Conservation (phyloP, 1,140 invertebrate species). For the Lerema accius region DNA sequence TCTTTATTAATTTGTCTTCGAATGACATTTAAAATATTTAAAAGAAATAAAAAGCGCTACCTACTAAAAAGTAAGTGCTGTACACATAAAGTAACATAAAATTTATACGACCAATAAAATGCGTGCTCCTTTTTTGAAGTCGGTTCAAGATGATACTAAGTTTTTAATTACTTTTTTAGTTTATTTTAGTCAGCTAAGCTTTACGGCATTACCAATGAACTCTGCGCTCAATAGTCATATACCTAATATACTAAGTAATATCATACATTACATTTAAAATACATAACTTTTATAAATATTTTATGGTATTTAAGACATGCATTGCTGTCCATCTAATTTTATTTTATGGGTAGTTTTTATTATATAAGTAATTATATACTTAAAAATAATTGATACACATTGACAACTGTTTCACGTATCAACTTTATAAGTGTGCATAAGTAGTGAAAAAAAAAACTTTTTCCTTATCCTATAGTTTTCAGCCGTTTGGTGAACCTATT, state of each 20-base stretch:
- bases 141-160: background rate
- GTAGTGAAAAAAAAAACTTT: no score
- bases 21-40: background rate
- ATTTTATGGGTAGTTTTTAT: no score
- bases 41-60: background rate
- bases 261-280: no score
- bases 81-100: background rate
- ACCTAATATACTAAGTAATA: no score
- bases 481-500: constrained; percentile 3
- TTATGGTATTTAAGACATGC: no score
- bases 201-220: background rate
- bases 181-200: background rate
- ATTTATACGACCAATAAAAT: background rate
- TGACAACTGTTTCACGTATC: no score
- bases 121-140: background rate
- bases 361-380: no score
- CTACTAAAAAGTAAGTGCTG: background rate
- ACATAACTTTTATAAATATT: no score
- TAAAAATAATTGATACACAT: no score
- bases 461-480: constrained; percentile 1
- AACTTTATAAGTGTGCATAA: no score
- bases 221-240: no score
- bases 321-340: no score
- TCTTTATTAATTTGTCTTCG: background rate
- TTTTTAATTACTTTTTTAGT: background rate